Evolutionary conservation across 2,113 vertebrate species (phyloP).

Genomic region (Pollimyrus isidori): DNA sequence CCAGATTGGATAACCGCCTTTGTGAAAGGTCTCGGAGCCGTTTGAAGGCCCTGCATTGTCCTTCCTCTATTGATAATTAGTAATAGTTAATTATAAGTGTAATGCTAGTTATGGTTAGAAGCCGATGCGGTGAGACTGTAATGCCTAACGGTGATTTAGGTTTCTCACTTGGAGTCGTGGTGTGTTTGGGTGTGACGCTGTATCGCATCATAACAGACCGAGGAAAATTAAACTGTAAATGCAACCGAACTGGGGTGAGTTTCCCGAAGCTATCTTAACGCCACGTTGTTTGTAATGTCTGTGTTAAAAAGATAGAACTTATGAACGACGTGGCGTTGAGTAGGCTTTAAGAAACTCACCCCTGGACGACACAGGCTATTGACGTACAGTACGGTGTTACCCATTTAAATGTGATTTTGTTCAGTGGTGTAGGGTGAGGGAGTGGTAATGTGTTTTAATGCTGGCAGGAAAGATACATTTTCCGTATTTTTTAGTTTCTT

Average conservation of each 20-base stretch:
- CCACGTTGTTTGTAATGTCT: no score
- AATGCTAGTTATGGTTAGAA: not conserved
- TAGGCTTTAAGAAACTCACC: no score
- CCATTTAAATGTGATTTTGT: not conserved
- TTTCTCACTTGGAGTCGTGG: not conserved
- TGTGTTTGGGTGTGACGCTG: not conserved
- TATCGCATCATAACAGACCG: not conserved
- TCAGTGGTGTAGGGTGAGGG: not conserved
- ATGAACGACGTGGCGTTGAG: no score
- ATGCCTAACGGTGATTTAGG: not conserved
- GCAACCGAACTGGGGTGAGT: not conserved
- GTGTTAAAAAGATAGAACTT: no score
- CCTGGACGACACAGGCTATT: not conserved
- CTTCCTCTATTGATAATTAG: constrained; percentile 7
- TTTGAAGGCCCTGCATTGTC: not conserved
- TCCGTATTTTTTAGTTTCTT: not conserved
- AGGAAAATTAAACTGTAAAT: not conserved
- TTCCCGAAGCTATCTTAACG: no score
- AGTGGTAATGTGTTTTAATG: not conserved
- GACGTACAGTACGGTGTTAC: not conserved
- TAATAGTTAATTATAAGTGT: constrained; percentile 14
- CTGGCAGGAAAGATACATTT: no score
- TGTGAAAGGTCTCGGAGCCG: not conserved
- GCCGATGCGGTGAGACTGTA: not conserved
- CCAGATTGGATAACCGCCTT: constrained; percentile 16